Conservation (phyloP, 2,113 vertebrate genomes). For the Calypte anna region DNA sequence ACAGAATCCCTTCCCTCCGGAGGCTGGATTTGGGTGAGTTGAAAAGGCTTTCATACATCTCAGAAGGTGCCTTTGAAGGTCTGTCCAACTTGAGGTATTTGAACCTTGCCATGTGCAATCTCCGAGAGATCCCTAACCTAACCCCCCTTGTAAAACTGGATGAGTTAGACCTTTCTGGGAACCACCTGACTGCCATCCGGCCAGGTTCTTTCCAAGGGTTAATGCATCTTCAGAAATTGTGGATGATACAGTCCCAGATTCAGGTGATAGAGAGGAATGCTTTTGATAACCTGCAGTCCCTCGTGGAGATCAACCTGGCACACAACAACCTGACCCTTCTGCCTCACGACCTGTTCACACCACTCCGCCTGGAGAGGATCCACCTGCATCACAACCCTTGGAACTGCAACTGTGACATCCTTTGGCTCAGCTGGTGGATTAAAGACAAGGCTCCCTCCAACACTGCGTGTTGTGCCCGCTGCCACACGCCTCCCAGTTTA, state of each 20-base stretch:
- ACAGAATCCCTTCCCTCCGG: slow-evolving; percentile 94
- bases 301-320: slow-evolving; percentile 97
- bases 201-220: slow-evolving; percentile 99
- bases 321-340: slow-evolving; percentile 97
- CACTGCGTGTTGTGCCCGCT: slow-evolving; percentile 97
- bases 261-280: slow-evolving; percentile 98
- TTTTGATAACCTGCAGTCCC: slow-evolving; percentile 97
- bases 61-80: slow-evolving; percentile 99
- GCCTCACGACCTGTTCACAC: slow-evolving; percentile 98
- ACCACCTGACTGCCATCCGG: slow-evolving; percentile 91
- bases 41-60: slow-evolving; percentile 97
- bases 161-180: slow-evolving; percentile 98
- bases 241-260: slow-evolving; percentile 99
- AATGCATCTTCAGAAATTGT: slow-evolving; percentile 97
- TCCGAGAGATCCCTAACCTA: slow-evolving; percentile 98
- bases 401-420: slow-evolving; percentile 99
- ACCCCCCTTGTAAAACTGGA: slow-evolving; percentile 94
- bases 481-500: slow-evolving; percentile 89
- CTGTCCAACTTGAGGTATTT: slow-evolving; percentile 97
- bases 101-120: slow-evolving; percentile 99
- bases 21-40: slow-evolving; percentile 95
- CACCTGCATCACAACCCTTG: slow-evolving; percentile 98
- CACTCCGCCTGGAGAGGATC: slow-evolving; percentile 95
- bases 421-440: slow-evolving; percentile 99
- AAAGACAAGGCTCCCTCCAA: slow-evolving; percentile 98